These are phyloP conservation scores for Cydia splendana DNA, from an alignment of 1,140 invertebrate genomes.

Conservation along the genomic window DNA sequence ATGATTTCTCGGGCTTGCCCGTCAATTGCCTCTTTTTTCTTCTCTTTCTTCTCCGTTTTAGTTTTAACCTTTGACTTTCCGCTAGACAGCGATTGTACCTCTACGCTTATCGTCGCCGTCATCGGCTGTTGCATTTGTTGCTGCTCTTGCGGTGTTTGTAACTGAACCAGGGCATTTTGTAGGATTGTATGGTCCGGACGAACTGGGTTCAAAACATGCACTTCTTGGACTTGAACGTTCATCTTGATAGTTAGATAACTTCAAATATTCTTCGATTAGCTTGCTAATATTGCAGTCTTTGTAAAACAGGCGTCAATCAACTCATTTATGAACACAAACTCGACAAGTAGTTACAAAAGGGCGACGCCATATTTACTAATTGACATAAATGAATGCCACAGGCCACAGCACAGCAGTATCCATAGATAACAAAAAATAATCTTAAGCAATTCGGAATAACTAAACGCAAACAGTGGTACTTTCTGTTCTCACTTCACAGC, in stretches of 20 bases:
- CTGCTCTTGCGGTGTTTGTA: constrained; percentile 22
- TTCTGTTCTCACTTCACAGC: not conserved
- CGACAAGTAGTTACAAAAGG: not conserved
- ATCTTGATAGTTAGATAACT: constrained; percentile 3
- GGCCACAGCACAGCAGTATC: not conserved
- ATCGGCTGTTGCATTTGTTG: constrained; percentile 15
- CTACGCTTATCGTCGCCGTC: not conserved
- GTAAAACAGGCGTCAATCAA: not conserved
- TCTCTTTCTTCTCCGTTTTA: constrained; percentile 51
- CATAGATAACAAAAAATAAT: not conserved
- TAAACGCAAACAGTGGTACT: constrained; percentile 8
- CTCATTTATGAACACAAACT: constrained; percentile 10
- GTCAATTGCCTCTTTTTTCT: constrained; percentile 73
- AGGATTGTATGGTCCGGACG: constrained; percentile 5
- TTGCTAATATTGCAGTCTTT: not conserved
- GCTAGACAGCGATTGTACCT: not conserved
- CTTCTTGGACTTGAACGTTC: constrained; percentile 22
- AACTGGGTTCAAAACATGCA: constrained; percentile 17
- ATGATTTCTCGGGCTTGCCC: constrained; percentile 72
- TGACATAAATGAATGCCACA: constrained; percentile 16
- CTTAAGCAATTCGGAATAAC: not conserved
- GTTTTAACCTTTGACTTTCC: not conserved
- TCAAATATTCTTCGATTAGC: not conserved
- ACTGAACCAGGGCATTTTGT: constrained; percentile 23
- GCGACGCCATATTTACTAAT: constrained; percentile 29